Conservation (phyloP, 2,797 vertebrate species). For the Lophius americanus region DNA sequence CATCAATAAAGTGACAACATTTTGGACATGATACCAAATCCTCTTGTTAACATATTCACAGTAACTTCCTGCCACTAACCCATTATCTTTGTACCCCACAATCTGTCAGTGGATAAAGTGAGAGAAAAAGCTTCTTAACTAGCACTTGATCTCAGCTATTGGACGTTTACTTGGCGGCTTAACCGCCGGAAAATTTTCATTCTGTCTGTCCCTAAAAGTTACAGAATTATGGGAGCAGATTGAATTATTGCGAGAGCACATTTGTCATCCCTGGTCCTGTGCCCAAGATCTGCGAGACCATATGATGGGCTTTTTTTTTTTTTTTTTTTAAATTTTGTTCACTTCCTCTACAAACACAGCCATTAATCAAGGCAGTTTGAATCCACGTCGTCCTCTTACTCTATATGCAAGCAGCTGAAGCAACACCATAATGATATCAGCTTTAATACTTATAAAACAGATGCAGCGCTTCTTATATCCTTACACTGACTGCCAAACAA, state of each 20-base stretch:
- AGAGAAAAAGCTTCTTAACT: constrained; percentile 82
- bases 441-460: constrained; percentile 59
- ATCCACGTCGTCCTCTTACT: constrained; percentile 66
- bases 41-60: constrained; percentile 83
- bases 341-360: constrained; percentile 84
- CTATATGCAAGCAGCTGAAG: constrained; percentile 54
- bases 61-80: constrained; percentile 81
- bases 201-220: constrained; percentile 87
- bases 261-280: constrained; percentile 86
- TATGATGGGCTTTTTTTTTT: constrained; percentile 86
- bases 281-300: constrained; percentile 91
- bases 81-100: constrained; percentile 82
- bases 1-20: constrained; percentile 70
- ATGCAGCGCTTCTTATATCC: constrained; percentile 51
- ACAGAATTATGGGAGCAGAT: constrained; percentile 89
- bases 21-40: constrained; percentile 72
- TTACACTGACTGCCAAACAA: constrained; percentile 59
- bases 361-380: constrained; percentile 75
- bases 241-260: constrained; percentile 89
- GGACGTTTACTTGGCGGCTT: constrained; percentile 83
- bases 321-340: constrained; percentile 73
- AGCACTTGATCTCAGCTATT: constrained; percentile 84
- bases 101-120: constrained; percentile 83
- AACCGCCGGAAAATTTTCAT: constrained; percentile 83
- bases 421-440: constrained; percentile 57